Percentiles rank a stretch among this genome's conserved stretches.
Conservation (phyloP, 2,888 invertebrate species). For the Frankliniella intonsa region DNA sequence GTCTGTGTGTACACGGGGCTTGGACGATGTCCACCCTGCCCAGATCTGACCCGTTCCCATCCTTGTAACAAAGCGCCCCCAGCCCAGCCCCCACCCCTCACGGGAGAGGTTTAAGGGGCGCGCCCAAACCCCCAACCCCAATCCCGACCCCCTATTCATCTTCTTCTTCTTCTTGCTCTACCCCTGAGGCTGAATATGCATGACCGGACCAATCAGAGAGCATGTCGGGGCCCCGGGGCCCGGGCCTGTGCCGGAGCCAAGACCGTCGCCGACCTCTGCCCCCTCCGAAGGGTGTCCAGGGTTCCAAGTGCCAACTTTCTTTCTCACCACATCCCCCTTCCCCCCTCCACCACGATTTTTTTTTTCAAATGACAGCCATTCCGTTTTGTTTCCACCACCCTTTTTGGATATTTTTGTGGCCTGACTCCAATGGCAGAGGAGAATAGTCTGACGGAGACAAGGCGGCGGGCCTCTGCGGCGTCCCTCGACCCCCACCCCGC, state of each 20-base stretch:
- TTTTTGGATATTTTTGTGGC: no score
- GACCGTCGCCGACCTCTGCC: neutral
- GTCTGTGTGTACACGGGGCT: neutral
- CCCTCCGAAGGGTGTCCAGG: neutral
- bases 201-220: conserved; percentile 2
- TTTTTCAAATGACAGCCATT: no score
- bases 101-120: no score
- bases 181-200: neutral
- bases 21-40: neutral
- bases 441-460: no score
- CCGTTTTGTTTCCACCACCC: no score
- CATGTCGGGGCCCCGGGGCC: neutral
- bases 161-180: neutral
- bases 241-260: neutral
- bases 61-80: neutral
- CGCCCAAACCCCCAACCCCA: neutral
- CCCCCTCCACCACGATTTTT: no score
- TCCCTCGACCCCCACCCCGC: no score
- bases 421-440: no score
- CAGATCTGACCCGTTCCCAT: neutral
- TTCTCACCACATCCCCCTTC: no score
- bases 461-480: no score
- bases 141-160: neutral
- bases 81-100: no score
- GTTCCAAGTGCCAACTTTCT: no score